A percentile compares a stretch with the other conserved stretches of the same genome.
Conservation (phyloP, 2,888 invertebrate species). For the Lithophane socia region DNA sequence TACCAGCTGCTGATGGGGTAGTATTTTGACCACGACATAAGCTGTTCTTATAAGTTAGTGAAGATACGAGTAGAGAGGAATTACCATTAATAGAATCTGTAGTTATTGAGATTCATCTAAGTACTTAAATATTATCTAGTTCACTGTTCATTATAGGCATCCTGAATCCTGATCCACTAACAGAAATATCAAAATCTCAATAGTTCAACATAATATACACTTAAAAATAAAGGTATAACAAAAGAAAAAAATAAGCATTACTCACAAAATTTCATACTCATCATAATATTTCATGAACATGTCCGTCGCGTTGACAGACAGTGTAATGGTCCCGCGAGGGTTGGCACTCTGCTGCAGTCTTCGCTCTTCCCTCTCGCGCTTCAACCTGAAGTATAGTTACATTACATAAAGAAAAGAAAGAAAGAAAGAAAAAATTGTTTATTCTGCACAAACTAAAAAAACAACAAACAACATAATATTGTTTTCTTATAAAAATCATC, state of each 20-base stretch:
- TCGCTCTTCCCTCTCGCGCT: constrained; percentile 96
- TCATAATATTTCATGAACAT: constrained; percentile 96
- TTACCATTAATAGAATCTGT: background rate
- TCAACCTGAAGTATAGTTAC: constrained; percentile 83
- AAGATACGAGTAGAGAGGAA: background rate
- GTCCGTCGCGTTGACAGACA: constrained; percentile 98
- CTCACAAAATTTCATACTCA: constrained; percentile 91
- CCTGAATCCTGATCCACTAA: background rate
- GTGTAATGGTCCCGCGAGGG: constrained; percentile 96
- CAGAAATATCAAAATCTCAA: background rate
- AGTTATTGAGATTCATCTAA: background rate
- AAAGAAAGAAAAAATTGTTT: too few relatives aligned
- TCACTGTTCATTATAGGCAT: background rate
- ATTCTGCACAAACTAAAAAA: too few relatives aligned
- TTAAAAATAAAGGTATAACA: constrained; percentile 25
- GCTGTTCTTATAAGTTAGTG: background rate
- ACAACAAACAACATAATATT: too few relatives aligned
- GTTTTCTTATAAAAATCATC: too few relatives aligned
- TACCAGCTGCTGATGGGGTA: background rate
- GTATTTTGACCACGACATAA: background rate
- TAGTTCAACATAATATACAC: constrained; percentile 3
- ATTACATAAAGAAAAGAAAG: too few relatives aligned
- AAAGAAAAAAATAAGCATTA: constrained; percentile 62
- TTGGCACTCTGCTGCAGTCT: constrained; percentile 97
- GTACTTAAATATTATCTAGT: background rate